phyloP scores from a whole-genome alignment of 2,888 invertebrate species.

The Caprella mutica region DNA sequence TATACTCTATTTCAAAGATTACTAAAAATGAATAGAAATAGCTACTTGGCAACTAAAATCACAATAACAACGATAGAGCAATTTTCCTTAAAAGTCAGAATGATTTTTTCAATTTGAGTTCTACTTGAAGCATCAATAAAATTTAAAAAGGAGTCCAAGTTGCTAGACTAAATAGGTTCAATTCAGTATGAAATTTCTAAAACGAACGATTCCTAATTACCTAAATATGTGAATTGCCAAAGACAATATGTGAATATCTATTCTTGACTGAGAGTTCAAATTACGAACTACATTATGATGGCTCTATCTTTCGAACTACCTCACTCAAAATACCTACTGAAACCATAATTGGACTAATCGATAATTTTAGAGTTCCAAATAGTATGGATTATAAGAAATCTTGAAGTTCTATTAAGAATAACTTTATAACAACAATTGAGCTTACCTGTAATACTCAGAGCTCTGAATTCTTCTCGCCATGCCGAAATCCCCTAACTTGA shows the following conservation, averaged over 20 bases:
- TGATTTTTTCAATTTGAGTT: too few species aligned
- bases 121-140: too few species aligned
- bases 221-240: conserved; percentile 82
- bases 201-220: conserved; percentile 4
- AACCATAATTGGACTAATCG: neutral
- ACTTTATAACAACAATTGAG: too few species aligned
- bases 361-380: too few species aligned
- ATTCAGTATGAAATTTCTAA: neutral
- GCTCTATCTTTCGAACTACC: neutral
- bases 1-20: too few species aligned
- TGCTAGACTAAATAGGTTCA: neutral
- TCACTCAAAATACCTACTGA: neutral
- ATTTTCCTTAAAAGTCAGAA: too few species aligned
- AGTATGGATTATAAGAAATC: neutral
- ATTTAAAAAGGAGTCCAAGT: too few species aligned
- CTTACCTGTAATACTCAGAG: conserved; percentile 78
- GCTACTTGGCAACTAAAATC: too few species aligned
- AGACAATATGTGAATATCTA: conserved; percentile 67
- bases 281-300: neutral
- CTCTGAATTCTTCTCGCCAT: conserved; percentile 81
- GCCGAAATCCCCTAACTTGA: conserved; percentile 77
- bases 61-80: too few species aligned
- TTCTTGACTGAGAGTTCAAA: neutral
- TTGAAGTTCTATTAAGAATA: too few species aligned
- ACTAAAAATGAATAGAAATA: too few species aligned